Base-by-base conservation (phyloP, 2,888 invertebrate species). In the Mesorhabditis belari region DNA sequence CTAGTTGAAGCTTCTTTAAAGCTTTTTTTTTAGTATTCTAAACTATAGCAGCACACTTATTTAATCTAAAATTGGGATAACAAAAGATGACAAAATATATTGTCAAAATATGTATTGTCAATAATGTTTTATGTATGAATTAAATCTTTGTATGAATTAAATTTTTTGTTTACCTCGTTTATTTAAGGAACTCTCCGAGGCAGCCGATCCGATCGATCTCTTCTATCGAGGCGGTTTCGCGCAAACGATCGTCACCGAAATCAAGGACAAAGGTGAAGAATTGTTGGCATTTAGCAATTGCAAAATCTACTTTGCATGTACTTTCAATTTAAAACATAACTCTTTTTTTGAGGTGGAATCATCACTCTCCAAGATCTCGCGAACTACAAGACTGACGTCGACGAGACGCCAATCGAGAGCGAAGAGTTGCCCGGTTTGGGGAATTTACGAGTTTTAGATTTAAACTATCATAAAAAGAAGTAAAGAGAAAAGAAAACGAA, bases 201-300 rank as follows among this genome's bases (percentile, higher is more conserved):
- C 73, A 2, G 60, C 65, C 25, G 77, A 81, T 62, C 80, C 80
- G 12, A 66, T 81, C 27, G 70, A 77, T 44, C 64, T 79, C 19
- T 80, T 81, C 68, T 80, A 80, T 67, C 73, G 76, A 53, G 80
- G 80, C 24, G 79, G 79, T 52, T 75, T 79, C 64, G 79, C 79
- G 3, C 78, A 79, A 57, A 74, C 77, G n/a, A 78, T 79, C 44
- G 68, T 70, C 6, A 75, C 73, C 23, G 82, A 81, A 58, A 77
- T 81, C 50, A 69, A 70, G 9, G 68, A 69, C 49, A 66, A 71
- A 29, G 67, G 69, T 55, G 26, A 49, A 57, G 54, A 49, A 29
- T 69, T 55, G 27, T 54, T 23, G 17, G 19, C 12, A 58, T 50
- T 51, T 12, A 63, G 5, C 44, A 5, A 19, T 27, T 58, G 17